Evolutionary conservation across 2,888 invertebrate species (phyloP).

Genomic region (Dryobota labecula): DNA sequence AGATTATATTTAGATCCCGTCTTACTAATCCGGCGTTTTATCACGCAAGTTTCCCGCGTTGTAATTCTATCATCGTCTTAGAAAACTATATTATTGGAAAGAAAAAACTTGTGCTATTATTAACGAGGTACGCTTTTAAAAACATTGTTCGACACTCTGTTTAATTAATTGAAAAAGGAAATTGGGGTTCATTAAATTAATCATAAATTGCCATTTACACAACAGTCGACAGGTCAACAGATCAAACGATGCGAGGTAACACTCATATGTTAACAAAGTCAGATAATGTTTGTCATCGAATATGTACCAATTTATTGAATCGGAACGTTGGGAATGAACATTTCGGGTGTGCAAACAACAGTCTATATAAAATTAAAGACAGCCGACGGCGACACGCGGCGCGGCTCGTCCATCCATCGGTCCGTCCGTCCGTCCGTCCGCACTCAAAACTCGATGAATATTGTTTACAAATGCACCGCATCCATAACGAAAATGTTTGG

Average conservation of each 20-base stretch:
- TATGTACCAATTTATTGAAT: conserved; percentile 71
- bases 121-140: neutral
- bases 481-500: conserved; percentile 81
- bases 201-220: conserved; percentile 50
- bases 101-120: conserved; percentile 29
- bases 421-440: conserved; percentile 70
- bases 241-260: conserved; percentile 58
- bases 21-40: conserved; percentile 60
- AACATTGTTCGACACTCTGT: neutral
- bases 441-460: conserved; percentile 73
- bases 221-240: conserved; percentile 45
- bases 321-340: conserved; percentile 71
- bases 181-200: conserved; percentile 41
- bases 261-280: conserved; percentile 56
- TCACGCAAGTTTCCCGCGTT: conserved; percentile 46
- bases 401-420: conserved; percentile 54
- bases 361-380: conserved; percentile 83
- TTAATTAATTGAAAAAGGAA: conserved; percentile 18
- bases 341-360: conserved; percentile 75
- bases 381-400: conserved; percentile 72
- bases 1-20: conserved; percentile 74
- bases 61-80: conserved; percentile 32
- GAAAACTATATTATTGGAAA: conserved; percentile 29
- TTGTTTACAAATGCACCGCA: conserved; percentile 84
- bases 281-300: conserved; percentile 72